Conservation (phyloP, 2,113 vertebrate species). For the Spea bombifrons region DNA sequence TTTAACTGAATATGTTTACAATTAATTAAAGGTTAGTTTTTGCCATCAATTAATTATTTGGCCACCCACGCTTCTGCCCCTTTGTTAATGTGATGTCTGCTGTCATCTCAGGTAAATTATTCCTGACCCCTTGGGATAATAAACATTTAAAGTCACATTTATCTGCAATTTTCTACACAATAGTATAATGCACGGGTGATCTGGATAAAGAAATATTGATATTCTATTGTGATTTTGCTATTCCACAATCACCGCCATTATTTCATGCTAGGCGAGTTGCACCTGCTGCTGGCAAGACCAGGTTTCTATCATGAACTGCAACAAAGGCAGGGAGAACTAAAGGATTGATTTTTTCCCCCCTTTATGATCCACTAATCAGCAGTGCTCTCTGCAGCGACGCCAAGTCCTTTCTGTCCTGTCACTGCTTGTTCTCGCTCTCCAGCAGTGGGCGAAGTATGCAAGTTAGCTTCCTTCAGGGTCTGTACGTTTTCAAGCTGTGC, state of each 20-base stretch:
- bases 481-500: constrained; percentile 46
- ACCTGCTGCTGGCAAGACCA: constrained; percentile 42
- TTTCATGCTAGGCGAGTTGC: constrained; percentile 25
- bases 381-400: constrained; percentile 25
- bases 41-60: neutral
- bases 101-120: neutral
- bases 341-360: constrained; percentile 26
- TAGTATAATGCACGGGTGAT: neutral
- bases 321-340: constrained; percentile 36
- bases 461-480: constrained; percentile 41
- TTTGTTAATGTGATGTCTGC: neutral
- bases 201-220: neutral
- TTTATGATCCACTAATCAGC: constrained; percentile 37
- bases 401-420: constrained; percentile 43
- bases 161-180: neutral
- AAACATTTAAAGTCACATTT: neutral
- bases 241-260: neutral
- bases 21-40: neutral
- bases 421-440: constrained; percentile 41
- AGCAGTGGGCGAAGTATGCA: constrained; percentile 47
- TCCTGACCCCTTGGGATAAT: neutral
- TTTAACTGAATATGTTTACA: neutral
- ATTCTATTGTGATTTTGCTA: constrained; percentile 1
- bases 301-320: constrained; percentile 31
- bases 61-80: neutral